A percentile compares a stretch with the other conserved stretches of the same genome.
These are phyloP conservation scores for Hippopotamyrus pictus DNA, from an alignment of 2,797 vertebrate genomes.

Conservation along the genomic window DNA sequence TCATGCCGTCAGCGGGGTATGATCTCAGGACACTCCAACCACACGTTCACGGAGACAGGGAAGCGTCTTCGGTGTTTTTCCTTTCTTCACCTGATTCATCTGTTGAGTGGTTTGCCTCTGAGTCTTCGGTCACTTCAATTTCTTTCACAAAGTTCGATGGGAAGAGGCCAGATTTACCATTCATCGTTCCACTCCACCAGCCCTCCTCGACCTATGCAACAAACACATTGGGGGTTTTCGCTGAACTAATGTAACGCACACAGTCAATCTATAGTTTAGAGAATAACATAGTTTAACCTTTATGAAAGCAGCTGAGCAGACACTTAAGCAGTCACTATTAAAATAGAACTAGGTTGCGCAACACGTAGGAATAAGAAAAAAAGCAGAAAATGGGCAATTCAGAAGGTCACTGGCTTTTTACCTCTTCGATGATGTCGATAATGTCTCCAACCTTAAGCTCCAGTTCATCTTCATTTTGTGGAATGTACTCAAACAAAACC, in stretches of 20 bases:
- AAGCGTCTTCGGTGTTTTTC: not conserved
- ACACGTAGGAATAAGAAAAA: not conserved
- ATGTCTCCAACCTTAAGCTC: constrained; percentile 80
- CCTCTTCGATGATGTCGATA: constrained; percentile 83
- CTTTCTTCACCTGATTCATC: constrained; percentile 70
- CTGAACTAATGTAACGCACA: not conserved
- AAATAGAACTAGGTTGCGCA: not conserved
- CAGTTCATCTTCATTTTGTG: constrained; percentile 88
- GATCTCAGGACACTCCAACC: not conserved
- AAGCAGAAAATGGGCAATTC: not conserved
- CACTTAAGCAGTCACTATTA: not conserved
- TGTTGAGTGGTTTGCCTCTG: constrained; percentile 61
- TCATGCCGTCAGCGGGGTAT: not conserved
- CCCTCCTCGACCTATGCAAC: constrained; percentile 82
- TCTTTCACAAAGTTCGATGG: constrained; percentile 96
- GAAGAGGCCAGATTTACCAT: constrained; percentile 79
- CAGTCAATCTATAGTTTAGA: not conserved
- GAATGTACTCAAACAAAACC: constrained; percentile 77
- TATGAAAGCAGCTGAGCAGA: not conserved
- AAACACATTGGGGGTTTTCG: not conserved
- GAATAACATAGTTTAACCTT: not conserved
- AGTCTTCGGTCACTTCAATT: constrained; percentile 69
- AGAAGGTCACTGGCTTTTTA: constrained; percentile 37
- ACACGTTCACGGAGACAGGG: not conserved
- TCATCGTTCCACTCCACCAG: constrained; percentile 84